A percentile compares a stretch with the other conserved stretches of the same genome.
These are phyloP conservation scores for Plebejus argus DNA, from an alignment of 2,888 invertebrate genomes.

Conservation along the genomic window DNA sequence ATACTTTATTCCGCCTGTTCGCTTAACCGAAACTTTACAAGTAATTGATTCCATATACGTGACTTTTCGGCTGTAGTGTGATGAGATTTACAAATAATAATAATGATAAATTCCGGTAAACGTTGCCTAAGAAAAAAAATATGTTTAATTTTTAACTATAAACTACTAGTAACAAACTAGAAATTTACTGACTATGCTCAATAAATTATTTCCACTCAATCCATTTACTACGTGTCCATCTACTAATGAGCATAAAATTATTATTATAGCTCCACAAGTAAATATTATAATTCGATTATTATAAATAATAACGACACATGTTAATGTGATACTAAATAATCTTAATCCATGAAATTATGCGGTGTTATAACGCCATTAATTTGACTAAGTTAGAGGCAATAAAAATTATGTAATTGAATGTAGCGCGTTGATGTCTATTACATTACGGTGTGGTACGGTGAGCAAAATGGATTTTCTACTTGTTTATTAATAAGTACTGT, in stretches of 20 bases:
- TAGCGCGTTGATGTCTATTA: not conserved
- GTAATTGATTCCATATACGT: not conserved
- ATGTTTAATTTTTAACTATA: too few relatives aligned
- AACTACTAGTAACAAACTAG: too few relatives aligned
- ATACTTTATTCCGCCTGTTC: not conserved
- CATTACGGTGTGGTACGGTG: not conserved
- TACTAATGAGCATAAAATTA: not conserved
- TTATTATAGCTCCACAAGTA: not conserved
- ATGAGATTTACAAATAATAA: not conserved
- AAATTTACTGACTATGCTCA: not conserved
- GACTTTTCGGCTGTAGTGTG: not conserved
- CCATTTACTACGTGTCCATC: not conserved
- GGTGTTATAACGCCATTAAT: not conserved
- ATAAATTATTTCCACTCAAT: not conserved
- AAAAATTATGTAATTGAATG: not conserved
- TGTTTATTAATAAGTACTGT: too few relatives aligned
- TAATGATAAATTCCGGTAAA: too few relatives aligned
- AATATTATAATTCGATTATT: not conserved
- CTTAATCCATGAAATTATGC: not conserved
- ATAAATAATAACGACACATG: not conserved
- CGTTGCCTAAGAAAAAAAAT: too few relatives aligned
- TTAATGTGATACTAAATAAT: not conserved
- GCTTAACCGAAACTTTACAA: not conserved
- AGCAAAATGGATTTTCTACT: too few relatives aligned
- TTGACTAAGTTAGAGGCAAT: not conserved